Percentiles rank a stretch among this genome's conserved stretches.
Evolutionary conservation across 1,140 invertebrate genomes (phyloP).

Genomic region (Drosophila watanabei): DNA sequence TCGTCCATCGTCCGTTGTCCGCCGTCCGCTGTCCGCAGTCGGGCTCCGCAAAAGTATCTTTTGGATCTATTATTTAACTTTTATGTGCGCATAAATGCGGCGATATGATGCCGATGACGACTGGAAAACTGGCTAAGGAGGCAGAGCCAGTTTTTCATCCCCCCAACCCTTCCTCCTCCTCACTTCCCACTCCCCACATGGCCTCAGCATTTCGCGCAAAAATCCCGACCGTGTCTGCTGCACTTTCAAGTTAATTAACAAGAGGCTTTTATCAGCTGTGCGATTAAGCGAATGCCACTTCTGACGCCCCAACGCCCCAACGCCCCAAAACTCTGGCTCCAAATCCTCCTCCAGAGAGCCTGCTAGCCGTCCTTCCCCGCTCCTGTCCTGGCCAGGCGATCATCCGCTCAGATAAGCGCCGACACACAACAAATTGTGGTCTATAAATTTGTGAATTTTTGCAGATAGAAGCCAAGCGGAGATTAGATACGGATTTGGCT

Average conservation of each 20-base stretch:
- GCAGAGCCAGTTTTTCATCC: conserved; percentile 32
- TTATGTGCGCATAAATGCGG: conserved; percentile 84
- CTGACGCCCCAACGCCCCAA: conserved; percentile 35
- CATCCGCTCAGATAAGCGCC: conserved; percentile 52
- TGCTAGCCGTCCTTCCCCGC: neutral
- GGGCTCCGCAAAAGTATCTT: conserved; percentile 75
- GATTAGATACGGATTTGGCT: conserved; percentile 22
- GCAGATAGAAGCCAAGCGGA: conserved; percentile 26
- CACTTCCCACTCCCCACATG: neutral
- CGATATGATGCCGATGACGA: conserved; percentile 73
- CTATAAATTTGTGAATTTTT: conserved; percentile 52
- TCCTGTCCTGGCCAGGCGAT: neutral
- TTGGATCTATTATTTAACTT: conserved; percentile 85
- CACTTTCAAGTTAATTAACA: conserved; percentile 81
- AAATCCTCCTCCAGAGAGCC: neutral
- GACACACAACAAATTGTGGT: conserved; percentile 73
- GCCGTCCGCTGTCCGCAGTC: conserved; percentile 19
- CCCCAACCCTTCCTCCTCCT: neutral
- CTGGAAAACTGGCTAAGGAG: conserved; percentile 53
- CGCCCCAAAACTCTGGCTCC: neutral
- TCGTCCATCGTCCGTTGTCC: conserved; percentile 2
- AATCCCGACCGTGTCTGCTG: conserved; percentile 33
- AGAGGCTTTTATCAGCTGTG: conserved; percentile 70
- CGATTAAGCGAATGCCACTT: conserved; percentile 64
- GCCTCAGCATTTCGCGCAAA: neutral